Evolutionary conservation across 2,113 vertebrate species (phyloP).

Genomic region (Natator depressus): DNA sequence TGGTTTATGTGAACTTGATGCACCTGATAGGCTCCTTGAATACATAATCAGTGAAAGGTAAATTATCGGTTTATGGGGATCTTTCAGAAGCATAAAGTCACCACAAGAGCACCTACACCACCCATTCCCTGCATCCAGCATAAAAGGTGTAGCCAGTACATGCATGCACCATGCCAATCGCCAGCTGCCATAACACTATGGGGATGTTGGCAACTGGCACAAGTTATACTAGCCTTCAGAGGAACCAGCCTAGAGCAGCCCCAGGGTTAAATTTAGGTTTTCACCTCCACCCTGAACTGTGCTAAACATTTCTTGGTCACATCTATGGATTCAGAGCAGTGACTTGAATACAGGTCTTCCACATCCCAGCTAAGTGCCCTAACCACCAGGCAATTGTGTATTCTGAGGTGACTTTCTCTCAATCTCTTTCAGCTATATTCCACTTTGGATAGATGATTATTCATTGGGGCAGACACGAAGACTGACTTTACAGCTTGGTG

Average conservation of each 20-base stretch:
- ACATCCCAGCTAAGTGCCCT: background rate
- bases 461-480: background rate
- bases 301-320: background rate
- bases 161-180: background rate
- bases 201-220: background rate
- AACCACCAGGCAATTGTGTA: background rate
- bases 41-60: background rate
- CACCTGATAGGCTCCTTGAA: background rate
- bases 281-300: background rate
- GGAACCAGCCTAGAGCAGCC: background rate
- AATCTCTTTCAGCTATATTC: background rate
- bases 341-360: background rate
- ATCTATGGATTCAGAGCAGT: background rate
- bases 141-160: background rate
- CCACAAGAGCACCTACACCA: background rate
- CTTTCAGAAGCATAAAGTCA: background rate
- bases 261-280: background rate
- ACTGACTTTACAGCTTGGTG: background rate
- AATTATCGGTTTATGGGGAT: background rate
- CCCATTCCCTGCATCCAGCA: background rate
- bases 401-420: background rate
- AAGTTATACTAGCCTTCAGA: background rate
- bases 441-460: background rate
- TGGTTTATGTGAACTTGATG: background rate
- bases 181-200: background rate